These are phyloP conservation scores for Triplophysa siluroides DNA, from an alignment of 2,113 vertebrate species.

Conservation along the genomic window DNA sequence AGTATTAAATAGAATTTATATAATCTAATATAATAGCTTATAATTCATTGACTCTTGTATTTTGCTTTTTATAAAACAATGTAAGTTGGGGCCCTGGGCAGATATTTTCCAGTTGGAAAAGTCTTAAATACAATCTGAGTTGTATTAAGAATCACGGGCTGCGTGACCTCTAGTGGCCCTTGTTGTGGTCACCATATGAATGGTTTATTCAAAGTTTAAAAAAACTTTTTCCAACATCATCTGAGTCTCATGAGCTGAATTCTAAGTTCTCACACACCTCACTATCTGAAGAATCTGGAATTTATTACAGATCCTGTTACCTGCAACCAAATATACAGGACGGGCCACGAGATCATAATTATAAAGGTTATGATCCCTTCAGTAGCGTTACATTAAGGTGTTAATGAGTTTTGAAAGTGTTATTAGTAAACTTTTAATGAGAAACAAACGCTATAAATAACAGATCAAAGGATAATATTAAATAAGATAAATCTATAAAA, in stretches of 20 bases:
- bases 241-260: background rate
- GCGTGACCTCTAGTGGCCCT: too few relatives aligned
- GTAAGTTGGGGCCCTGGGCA: too few relatives aligned
- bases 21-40: too few relatives aligned
- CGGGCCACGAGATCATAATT: background rate
- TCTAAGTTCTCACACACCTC: constrained; percentile 7
- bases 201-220: background rate
- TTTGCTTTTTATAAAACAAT: too few relatives aligned
- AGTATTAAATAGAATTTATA: background rate
- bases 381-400: background rate
- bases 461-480: too few relatives aligned
- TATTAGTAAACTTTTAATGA: background rate
- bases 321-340: background rate
- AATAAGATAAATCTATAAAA: too few relatives aligned
- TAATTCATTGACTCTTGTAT: too few relatives aligned
- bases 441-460: background rate
- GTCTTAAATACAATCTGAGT: too few relatives aligned
- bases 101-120: too few relatives aligned
- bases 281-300: constrained; percentile 35
- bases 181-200: too few relatives aligned
- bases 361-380: background rate
- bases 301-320: constrained; percentile 19
- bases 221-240: background rate
- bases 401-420: background rate
- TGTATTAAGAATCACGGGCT: too few relatives aligned